Base-by-base conservation (phyloP, 2,113 vertebrate genomes). In the Psilopogon haemacephalus region DNA sequence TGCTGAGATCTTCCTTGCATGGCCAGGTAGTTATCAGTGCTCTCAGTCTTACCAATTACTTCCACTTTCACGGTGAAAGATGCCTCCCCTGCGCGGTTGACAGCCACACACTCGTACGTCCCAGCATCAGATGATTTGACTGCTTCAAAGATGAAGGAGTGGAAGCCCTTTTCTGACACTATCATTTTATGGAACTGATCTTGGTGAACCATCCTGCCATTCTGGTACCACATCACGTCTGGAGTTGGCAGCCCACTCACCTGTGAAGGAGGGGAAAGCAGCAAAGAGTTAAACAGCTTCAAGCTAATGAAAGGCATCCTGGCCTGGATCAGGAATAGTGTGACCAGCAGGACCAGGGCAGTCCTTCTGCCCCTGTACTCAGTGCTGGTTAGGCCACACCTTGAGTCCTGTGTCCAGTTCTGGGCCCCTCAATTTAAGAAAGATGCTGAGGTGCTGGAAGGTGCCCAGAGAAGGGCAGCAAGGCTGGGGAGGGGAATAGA, bases 131-230 rank as follows among this genome's bases (percentile, higher is more conserved):
- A 98, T 79, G 98, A 96, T 7, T 98, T 98, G 72, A 99, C 98
- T 17, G 99, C 98, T 97, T 99, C 99, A 55, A 99, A 99, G 96
- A 99, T 98, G 93, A 99, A 99, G 0, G 99, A 99, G 94, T 99
- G 98, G 96, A 99, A 97, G 70, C 98, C 98, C 82, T 99, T 99
- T 93, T 99, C 99, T 93, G 98, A 99, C 91, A 99, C 98, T 90
- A 99, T 97, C 98, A 99, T 99, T 97, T 99, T 99, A 68, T 99
- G 99, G 94, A 98, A 97, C 79, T 99, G 98, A 55, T 99, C 99
- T 19, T 98, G 98, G 19, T 99, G 98, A 62, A 99, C 98, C 88
- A 98, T 98, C 97, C 98, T 98, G 59, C 99, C 98, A 5, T 99
- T 99, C 96, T 99, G 97, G 92, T 98, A 99, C 99, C 99, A 99